These are phyloP conservation scores for Sebastes oblongus DNA, from an alignment of 2,797 vertebrate genomes.

Conservation along the genomic window DNA sequence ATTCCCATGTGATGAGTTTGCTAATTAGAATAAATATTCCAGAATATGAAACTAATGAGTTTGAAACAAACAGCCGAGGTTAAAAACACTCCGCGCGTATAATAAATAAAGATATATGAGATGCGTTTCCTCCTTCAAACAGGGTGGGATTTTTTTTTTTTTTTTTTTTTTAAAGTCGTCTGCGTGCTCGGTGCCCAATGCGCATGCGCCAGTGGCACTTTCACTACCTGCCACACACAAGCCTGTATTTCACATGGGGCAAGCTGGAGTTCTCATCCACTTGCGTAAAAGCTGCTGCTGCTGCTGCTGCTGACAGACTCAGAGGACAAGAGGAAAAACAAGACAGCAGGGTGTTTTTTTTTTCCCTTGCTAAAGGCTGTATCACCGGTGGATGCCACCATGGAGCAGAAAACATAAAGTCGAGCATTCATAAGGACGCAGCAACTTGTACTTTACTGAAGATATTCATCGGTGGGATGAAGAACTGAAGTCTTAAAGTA, in stretches of 20 bases:
- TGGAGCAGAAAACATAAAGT: conserved; percentile 70
- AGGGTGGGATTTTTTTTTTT: conserved; percentile 45
- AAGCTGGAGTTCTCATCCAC: conserved; percentile 75
- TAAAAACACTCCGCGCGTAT: neutral
- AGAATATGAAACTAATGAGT: neutral
- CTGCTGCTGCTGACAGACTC: conserved; percentile 66
- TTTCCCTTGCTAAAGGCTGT: conserved; percentile 29
- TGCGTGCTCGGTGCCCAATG: conserved; percentile 44
- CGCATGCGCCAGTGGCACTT: conserved; percentile 81
- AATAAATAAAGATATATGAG: conserved; percentile 32
- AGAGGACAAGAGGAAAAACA: conserved; percentile 65
- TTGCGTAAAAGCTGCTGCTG: conserved; percentile 68
- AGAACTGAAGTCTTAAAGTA: conserved; percentile 74
- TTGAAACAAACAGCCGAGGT: neutral
- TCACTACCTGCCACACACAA: conserved; percentile 82
- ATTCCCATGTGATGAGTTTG: neutral
- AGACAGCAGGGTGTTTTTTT: conserved; percentile 26
- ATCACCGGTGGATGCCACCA: conserved; percentile 63
- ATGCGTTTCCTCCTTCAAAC: conserved; percentile 54
- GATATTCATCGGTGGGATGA: conserved; percentile 72
- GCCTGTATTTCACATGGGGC: conserved; percentile 84
- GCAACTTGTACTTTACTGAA: conserved; percentile 54
- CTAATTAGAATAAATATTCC: neutral
- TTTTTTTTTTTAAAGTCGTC: neutral
- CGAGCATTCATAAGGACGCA: conserved; percentile 52